These are phyloP conservation scores for Meganola albula DNA, from an alignment of 2,888 invertebrate genomes.

Conservation along the genomic window DNA sequence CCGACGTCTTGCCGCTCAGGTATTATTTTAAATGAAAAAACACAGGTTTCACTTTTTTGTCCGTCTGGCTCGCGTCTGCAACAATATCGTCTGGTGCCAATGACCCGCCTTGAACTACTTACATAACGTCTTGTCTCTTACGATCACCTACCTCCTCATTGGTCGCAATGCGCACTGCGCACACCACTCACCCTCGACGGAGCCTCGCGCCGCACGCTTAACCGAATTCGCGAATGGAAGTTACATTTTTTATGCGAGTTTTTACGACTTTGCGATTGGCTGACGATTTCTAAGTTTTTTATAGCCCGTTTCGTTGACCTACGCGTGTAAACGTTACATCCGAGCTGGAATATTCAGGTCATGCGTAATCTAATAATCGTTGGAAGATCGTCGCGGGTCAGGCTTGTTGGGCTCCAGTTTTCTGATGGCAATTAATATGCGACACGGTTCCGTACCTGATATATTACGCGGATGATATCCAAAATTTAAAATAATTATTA, in stretches of 20 bases:
- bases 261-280: slow-evolving; percentile 23
- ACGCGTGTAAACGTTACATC: slow-evolving; percentile 9
- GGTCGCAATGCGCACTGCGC: no score
- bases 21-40: slow-evolving; percentile 47
- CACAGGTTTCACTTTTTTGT: slow-evolving; percentile 72
- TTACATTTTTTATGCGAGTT: slow-evolving; percentile 22
- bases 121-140: slow-evolving; percentile 47
- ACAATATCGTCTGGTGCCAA: slow-evolving; percentile 56
- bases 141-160: slow-evolving; percentile 34
- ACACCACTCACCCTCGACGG: slow-evolving; percentile 31
- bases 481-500: slow-evolving; percentile 15
- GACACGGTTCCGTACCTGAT: slow-evolving; percentile 10
- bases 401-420: no score
- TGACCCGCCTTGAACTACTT: slow-evolving; percentile 74
- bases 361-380: slow-evolving; percentile 14
- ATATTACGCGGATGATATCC: slow-evolving; percentile 17
- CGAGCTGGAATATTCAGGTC: slow-evolving; percentile 19
- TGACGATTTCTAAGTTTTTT: slow-evolving; percentile 23
- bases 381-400: no score
- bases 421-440: slow-evolving; percentile 22
- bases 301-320: slow-evolving; percentile 7
- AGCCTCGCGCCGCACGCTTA: slow-evolving; percentile 28
- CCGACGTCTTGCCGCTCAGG: slow-evolving; percentile 18
- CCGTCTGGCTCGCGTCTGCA: slow-evolving; percentile 69
- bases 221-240: slow-evolving; percentile 21